These are phyloP conservation scores for Hydrochoerus hydrochaeris DNA, from an alignment of 2,113 vertebrate species.

Conservation along the genomic window DNA sequence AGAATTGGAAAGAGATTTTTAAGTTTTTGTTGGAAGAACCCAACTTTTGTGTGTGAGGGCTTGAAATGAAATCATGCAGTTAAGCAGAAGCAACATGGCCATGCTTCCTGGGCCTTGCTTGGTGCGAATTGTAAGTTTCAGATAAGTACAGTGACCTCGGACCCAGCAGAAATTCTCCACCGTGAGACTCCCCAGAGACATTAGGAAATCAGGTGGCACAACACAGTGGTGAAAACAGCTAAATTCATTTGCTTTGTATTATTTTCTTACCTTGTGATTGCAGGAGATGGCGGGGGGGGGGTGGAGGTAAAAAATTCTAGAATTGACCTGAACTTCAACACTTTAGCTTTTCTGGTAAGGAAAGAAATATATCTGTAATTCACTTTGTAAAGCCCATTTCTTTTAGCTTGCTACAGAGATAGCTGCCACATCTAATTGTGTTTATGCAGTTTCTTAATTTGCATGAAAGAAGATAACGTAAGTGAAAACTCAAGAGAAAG, in stretches of 20 bases:
- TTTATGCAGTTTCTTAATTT: conserved; percentile 85
- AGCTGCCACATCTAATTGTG: conserved; percentile 85
- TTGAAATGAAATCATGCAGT: conserved; percentile 40
- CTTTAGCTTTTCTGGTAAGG: conserved; percentile 43
- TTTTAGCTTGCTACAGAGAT: conserved; percentile 77
- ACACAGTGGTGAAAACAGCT: background rate
- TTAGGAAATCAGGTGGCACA: conserved; percentile 21
- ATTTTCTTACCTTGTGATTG: conserved; percentile 43
- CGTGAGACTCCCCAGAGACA: background rate
- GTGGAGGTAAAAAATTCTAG: conserved; percentile 58
- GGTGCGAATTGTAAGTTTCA: background rate
- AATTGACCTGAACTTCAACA: conserved; percentile 69
- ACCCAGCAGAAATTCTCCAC: conserved; percentile 38
- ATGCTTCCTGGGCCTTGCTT: background rate
- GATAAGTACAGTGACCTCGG: background rate
- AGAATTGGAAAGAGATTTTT: conserved; percentile 40
- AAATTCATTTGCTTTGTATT: conserved; percentile 61
- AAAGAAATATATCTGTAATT: conserved; percentile 74
- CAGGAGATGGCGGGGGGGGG: conserved; percentile 51
- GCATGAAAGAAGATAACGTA: conserved; percentile 86
- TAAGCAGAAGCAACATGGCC: background rate
- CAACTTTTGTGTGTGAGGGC: background rate
- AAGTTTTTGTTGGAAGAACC: conserved; percentile 49
- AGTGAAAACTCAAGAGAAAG: conserved; percentile 85
- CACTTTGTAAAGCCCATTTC: conserved; percentile 80